Evolutionary conservation across 2,797 vertebrate genomes (phyloP).

Genomic region (Leptodactylus fallax): DNA sequence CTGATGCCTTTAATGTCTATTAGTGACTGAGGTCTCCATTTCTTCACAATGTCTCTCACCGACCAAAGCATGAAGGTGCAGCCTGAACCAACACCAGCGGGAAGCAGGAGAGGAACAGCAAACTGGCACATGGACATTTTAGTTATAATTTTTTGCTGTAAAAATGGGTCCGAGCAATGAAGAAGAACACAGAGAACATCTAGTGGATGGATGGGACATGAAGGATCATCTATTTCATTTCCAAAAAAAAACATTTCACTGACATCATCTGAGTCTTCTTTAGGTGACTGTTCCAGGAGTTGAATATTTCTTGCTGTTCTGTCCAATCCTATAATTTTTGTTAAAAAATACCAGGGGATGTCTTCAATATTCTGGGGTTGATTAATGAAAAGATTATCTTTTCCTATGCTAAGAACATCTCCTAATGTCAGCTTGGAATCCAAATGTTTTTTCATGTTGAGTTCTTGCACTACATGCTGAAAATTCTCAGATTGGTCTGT

Average conservation of each 20-base stretch:
- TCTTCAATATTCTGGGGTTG: slow-evolving; percentile 65
- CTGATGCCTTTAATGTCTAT: slow-evolving; percentile 62
- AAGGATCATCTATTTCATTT: neutral
- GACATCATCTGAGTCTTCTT: neutral
- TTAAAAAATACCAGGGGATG: slow-evolving; percentile 51
- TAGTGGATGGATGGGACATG: neutral
- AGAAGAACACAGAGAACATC: slow-evolving; percentile 27
- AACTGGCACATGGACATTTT: slow-evolving; percentile 69
- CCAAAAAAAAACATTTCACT: neutral
- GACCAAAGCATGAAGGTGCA: neutral
- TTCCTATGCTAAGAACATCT: slow-evolving; percentile 70
- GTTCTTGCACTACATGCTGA: neutral
- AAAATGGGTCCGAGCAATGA: slow-evolving; percentile 19
- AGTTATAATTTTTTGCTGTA: slow-evolving; percentile 21
- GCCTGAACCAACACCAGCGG: neutral
- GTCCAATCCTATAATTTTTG: slow-evolving; percentile 48
- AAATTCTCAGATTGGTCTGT: neutral
- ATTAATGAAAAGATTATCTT: slow-evolving; percentile 64
- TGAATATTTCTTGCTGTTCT: slow-evolving; percentile 68
- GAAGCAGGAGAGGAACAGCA: slow-evolving; percentile 76
- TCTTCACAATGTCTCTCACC: slow-evolving; percentile 11
- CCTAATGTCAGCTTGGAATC: slow-evolving; percentile 70
- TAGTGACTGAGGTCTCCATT: slow-evolving; percentile 67
- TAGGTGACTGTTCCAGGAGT: neutral
- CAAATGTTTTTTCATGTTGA: neutral